A percentile compares a stretch with the other conserved stretches of the same genome.
phyloP scores from a whole-genome alignment of 2,797 vertebrate species.

The Poeciliopsis gracilis region DNA sequence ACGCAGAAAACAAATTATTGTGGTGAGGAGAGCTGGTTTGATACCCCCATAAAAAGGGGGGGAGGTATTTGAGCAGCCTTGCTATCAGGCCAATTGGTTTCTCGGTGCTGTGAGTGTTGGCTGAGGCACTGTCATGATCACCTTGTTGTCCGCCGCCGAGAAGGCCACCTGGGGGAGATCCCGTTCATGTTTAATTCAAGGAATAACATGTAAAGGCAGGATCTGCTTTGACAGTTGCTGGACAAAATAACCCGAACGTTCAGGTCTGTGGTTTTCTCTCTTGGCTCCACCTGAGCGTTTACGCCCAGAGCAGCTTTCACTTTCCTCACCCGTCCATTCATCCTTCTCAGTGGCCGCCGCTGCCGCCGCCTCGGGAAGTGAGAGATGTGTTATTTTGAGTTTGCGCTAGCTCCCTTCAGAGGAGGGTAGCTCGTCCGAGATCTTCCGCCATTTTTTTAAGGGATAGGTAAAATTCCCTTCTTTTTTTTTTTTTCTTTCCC shows the following conservation, averaged over 20 bases:
- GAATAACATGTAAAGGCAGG: slow-evolving; percentile 38
- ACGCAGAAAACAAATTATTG: neutral
- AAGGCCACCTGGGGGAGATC: slow-evolving; percentile 17
- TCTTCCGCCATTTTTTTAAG: neutral
- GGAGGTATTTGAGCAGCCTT: neutral
- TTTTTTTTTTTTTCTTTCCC: neutral
- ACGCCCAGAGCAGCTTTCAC: slow-evolving; percentile 48
- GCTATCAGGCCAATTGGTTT: slow-evolving; percentile 4
- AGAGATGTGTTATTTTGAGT: slow-evolving; percentile 48
- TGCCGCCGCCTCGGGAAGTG: slow-evolving; percentile 19
- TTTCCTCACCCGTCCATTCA: slow-evolving; percentile 42
- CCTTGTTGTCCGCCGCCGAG: slow-evolving; percentile 18
- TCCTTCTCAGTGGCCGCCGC: slow-evolving; percentile 34
- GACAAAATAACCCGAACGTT: slow-evolving; percentile 15
- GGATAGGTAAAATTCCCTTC: slow-evolving; percentile 4
- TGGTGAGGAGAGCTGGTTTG: neutral
- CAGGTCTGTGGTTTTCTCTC: slow-evolving; percentile 31
- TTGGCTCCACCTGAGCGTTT: slow-evolving; percentile 42
- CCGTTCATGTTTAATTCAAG: slow-evolving; percentile 37
- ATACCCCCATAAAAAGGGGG: neutral
- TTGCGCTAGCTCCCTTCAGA: neutral
- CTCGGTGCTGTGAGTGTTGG: neutral
- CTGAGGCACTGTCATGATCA: slow-evolving; percentile 5
- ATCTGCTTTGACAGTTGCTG: slow-evolving; percentile 47
- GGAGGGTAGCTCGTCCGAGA: neutral